These are phyloP conservation scores for Muntiacus muntjak DNA, from an alignment of 2,113 vertebrate species.

Conservation along the genomic window DNA sequence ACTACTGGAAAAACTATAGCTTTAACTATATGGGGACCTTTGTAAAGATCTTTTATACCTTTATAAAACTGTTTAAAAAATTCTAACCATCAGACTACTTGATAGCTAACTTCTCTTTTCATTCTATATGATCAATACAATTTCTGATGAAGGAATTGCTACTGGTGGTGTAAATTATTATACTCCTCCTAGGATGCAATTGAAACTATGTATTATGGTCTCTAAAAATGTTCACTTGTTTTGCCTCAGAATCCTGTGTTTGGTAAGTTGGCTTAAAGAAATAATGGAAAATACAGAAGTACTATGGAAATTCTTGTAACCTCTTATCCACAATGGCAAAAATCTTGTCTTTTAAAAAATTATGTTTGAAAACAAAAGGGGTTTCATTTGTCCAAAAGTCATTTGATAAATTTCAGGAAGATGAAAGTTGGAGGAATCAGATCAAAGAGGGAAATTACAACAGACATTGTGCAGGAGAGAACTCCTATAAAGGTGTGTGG, in stretches of 20 bases:
- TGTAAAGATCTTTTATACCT: neutral
- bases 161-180: neutral
- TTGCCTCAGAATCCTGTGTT: neutral
- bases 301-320: neutral
- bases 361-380: neutral
- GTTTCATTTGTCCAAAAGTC: neutral
- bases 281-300: neutral
- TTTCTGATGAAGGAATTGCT: neutral
- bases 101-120: neutral
- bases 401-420: constrained; percentile 8
- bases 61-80: neutral
- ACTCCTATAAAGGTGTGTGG: neutral
- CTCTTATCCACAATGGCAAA: neutral
- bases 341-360: neutral
- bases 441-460: neutral
- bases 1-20: neutral
- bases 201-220: neutral
- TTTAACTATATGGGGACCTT: neutral
- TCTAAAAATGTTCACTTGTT: neutral
- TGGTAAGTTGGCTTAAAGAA: neutral
- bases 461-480: neutral
- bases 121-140: neutral
- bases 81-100: neutral
- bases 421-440: neutral
- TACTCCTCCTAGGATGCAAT: neutral